Conservation (phyloP, 2,888 invertebrate species). For the Didymodactylos carnosus region DNA sequence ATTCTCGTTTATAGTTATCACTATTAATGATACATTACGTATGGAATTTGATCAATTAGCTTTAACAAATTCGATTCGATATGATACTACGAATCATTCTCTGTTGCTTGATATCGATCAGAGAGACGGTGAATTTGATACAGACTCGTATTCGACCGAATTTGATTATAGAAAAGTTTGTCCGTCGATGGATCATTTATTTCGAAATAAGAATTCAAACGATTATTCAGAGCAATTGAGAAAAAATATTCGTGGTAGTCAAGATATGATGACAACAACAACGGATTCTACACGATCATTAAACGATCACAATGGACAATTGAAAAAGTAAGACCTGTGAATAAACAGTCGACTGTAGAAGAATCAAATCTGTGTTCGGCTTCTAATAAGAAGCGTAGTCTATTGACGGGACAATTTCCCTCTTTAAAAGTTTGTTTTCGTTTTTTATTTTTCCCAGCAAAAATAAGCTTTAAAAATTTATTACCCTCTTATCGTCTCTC, state of each 20-base stretch:
- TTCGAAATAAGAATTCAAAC: background rate
- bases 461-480: no score
- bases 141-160: no score
- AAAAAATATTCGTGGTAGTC: background rate
- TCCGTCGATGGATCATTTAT: background rate
- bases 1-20: background rate
- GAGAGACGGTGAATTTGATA: no score
- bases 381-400: no score
- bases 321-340: background rate
- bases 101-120: no score
- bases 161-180: no score
- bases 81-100: background rate
- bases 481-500: no score
- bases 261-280: conserved; percentile 3
- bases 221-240: background rate
- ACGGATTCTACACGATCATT: background rate
- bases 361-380: no score
- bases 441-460: no score
- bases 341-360: no score
- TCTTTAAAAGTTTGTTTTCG: no score
- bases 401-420: no score
- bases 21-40: background rate
- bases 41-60: background rate
- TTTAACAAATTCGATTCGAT: background rate
- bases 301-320: background rate